Base-by-base conservation (phyloP, 2,888 invertebrate species). In the Ormyrus thymus region DNA sequence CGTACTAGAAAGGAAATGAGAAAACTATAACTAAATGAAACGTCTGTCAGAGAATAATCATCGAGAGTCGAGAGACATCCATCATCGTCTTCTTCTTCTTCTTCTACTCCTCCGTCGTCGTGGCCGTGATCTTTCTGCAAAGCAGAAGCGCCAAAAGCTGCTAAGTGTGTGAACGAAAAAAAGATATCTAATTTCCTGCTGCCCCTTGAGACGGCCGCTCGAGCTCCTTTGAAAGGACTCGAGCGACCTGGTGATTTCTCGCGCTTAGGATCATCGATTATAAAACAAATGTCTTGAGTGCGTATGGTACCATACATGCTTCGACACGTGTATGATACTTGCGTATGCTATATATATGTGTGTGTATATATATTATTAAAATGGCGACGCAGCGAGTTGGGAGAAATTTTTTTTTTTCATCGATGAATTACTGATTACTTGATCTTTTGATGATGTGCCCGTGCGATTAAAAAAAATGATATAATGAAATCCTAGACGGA, bases 41-140 rank as follows among this genome's bases (percentile, higher is more conserved):
- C 86, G 86, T 85, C 86, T 85, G 83, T 84, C 85, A 85, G 84
- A 87, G 84, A 78, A 29, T 29, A 29, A 78, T 73, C 73, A 69
- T 81, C 74, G 74, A 78, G 68, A 76, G 68, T 71, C 68, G 61
- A 79, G 46, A 62, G 76, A 82, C 85, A 51, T 65, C 48, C 48
- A 59, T 9, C 58, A 48, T 48, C 68, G 81, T 81, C 74, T 56
- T 82, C 83, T 76, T 81, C 82, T 69, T 66, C 78, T 79, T 83
- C 81, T 75, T 78, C 78, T 64, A 72, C 78, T 75, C 68, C 77
- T 75, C 73, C 73, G 81, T 81, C 79, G 81, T 81, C 79, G 81
- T 79, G 72, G 70, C 73, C 81, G 76, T 81, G 76, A 81, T 76
- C 50, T 69, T 79, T 81, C 81, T 81, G 81, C 81, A 74, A 79